phyloP scores from a whole-genome alignment of 2,888 invertebrate genomes.

The Geotrupes spiniger region DNA sequence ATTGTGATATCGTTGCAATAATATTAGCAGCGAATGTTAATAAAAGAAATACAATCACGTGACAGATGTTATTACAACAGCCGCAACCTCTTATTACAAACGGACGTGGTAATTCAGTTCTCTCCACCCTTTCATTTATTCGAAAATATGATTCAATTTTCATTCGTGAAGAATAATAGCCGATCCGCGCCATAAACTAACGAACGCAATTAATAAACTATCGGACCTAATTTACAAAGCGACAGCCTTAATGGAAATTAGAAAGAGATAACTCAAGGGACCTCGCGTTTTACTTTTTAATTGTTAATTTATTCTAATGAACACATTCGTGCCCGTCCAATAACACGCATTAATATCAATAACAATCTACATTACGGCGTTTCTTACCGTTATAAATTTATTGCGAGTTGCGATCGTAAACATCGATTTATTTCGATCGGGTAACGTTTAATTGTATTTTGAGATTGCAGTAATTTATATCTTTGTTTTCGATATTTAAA shows the following conservation, averaged over 20 bases:
- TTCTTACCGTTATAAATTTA: neutral
- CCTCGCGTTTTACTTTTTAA: conserved; percentile 17
- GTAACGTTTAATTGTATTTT: neutral
- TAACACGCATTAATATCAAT: neutral
- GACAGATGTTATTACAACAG: conserved; percentile 7
- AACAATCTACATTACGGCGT: neutral
- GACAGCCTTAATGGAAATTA: conserved; percentile 29
- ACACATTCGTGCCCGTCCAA: conserved; percentile 8
- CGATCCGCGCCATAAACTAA: conserved; percentile 23
- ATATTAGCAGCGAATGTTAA: too few relatives aligned
- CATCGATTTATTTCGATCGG: neutral
- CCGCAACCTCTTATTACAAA: conserved; percentile 7
- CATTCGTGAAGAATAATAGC: conserved; percentile 22
- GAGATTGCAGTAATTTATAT: neutral
- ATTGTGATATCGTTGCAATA: too few relatives aligned
- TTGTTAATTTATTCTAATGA: conserved; percentile 25
- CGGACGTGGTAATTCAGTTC: conserved; percentile 12
- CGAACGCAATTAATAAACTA: conserved; percentile 33
- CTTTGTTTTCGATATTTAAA: conserved; percentile 6
- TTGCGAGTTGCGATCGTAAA: neutral
- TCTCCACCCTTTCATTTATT: conserved; percentile 8
- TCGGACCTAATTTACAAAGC: conserved; percentile 30
- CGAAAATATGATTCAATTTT: conserved; percentile 21
- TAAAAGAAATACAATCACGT: neutral
- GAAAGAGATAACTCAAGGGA: conserved; percentile 18